These are phyloP conservation scores for Pyrocoelia pectoralis DNA, from an alignment of 2,888 invertebrate species.

Conservation along the genomic window DNA sequence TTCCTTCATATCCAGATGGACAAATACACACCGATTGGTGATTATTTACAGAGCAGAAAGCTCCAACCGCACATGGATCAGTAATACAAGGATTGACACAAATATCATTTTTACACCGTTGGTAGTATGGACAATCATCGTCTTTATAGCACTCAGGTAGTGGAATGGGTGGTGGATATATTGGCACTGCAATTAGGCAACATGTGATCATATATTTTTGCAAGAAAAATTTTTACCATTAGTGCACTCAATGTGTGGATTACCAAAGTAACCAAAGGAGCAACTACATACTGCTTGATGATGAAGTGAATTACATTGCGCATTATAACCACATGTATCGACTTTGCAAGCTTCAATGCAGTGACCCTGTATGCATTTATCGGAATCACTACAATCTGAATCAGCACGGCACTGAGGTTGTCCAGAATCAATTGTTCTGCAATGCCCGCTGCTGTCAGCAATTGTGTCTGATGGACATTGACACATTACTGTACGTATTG, in stretches of 20 bases:
- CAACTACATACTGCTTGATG: slow-evolving; percentile 84
- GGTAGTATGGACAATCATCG: slow-evolving; percentile 78
- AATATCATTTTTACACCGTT: slow-evolving; percentile 76
- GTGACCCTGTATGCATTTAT: slow-evolving; percentile 75
- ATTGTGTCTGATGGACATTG: slow-evolving; percentile 85
- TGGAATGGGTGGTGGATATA: slow-evolving; percentile 56
- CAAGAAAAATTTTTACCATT: slow-evolving; percentile 49
- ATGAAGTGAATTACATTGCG: slow-evolving; percentile 77
- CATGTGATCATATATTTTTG: slow-evolving; percentile 27
- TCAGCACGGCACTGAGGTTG: slow-evolving; percentile 73
- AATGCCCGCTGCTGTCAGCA: slow-evolving; percentile 76
- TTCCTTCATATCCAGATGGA: slow-evolving; percentile 79
- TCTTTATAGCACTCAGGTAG: slow-evolving; percentile 78
- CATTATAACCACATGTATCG: slow-evolving; percentile 83
- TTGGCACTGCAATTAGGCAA: slow-evolving; percentile 56
- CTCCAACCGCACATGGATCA: slow-evolving; percentile 76
- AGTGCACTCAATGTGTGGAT: slow-evolving; percentile 80
- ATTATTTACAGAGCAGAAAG: slow-evolving; percentile 82
- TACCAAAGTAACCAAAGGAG: slow-evolving; percentile 79
- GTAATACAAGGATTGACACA: slow-evolving; percentile 81
- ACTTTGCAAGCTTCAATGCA: slow-evolving; percentile 83
- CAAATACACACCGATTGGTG: slow-evolving; percentile 83
- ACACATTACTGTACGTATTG: slow-evolving; percentile 85
- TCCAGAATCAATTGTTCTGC: slow-evolving; percentile 62
- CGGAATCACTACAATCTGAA: slow-evolving; percentile 76